Base-by-base conservation (phyloP, 2,797 vertebrate genomes). In the Bryconaethiops microstoma region DNA sequence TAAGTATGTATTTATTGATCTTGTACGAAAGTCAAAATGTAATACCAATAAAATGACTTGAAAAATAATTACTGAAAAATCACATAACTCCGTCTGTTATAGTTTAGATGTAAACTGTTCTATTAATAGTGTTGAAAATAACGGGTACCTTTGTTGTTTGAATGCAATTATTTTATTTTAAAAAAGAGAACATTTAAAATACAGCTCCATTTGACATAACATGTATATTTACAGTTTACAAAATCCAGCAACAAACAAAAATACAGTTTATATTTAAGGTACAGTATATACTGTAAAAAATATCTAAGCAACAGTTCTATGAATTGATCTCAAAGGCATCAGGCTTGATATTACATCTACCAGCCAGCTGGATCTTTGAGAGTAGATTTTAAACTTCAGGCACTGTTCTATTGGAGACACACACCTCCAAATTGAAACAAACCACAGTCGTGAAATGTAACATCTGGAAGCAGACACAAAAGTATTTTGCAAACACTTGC, bases 171-270 rank as follows among this genome's bases (percentile, higher is more conserved):
- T 74, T 78, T 93, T 92, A 90, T 90, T 92, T 88, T 23, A 84
- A 86, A 88, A 89, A 82, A 80, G 89, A 64, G 35, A 71, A 82
- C 70, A 74, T 77, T 82, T 78, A 90, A 91, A 93, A 92, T 89
- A 90, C 88, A 92, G 93, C 90, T 96, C 87, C 0, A 95, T 96
- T 96, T 92, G 92, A 96, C 95, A 91, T 59, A 82, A 88, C 82
- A 84, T 88, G 55, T n/a, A 88, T 93, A 93, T 95, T 88, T 94
- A 94, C 92, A 93, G 79, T 82, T 87, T 91, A 90, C 76, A 91
- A 92, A 92, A 93, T 80, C 75, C 75, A 78, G 86, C 40, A 81
- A 85, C 82, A 80, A 78, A 87, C 70, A 86, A 87, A 83, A 79
- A 86, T 77, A 86, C 50, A 81, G 69, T 67, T 76, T 76, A 63